These are phyloP conservation scores for Danio aesculapii DNA, from an alignment of 2,797 vertebrate species.

Conservation along the genomic window DNA sequence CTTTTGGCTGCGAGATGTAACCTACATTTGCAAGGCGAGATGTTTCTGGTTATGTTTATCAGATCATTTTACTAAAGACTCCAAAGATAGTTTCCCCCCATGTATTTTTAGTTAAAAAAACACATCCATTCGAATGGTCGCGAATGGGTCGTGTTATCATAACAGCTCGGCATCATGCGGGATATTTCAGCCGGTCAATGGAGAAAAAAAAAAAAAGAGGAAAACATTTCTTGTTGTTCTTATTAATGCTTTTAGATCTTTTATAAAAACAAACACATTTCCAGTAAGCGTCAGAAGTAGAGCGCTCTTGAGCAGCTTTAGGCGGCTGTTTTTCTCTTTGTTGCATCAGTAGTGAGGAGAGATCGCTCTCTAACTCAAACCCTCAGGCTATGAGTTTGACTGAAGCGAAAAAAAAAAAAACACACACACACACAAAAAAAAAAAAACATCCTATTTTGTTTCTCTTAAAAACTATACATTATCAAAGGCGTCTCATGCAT, in stretches of 20 bases:
- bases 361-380: slow-evolving; percentile 40
- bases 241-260: slow-evolving; percentile 46
- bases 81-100: neutral
- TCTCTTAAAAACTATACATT: slow-evolving; percentile 48
- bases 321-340: slow-evolving; percentile 53
- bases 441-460: slow-evolving; percentile 56
- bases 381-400: slow-evolving; percentile 60
- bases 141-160: neutral
- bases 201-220: slow-evolving; percentile 17
- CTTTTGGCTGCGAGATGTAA: slow-evolving; percentile 21
- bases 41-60: slow-evolving; percentile 12
- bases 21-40: neutral
- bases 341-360: slow-evolving; percentile 53
- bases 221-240: slow-evolving; percentile 24
- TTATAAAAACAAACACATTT: slow-evolving; percentile 50
- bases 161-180: slow-evolving; percentile 4
- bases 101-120: slow-evolving; percentile 1
- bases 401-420: slow-evolving; percentile 48
- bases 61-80: slow-evolving; percentile 6
- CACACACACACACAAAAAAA: no score
- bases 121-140: slow-evolving; percentile 3
- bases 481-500: slow-evolving; percentile 36
- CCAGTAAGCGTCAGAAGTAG: slow-evolving; percentile 31
- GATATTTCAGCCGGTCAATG: slow-evolving; percentile 29
- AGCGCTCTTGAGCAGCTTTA: slow-evolving; percentile 46